Evolutionary conservation across 2,888 invertebrate species (phyloP), one percentile per base, ranked within the genome.

Genomic region (Agrenia bidenticulata): DNA sequence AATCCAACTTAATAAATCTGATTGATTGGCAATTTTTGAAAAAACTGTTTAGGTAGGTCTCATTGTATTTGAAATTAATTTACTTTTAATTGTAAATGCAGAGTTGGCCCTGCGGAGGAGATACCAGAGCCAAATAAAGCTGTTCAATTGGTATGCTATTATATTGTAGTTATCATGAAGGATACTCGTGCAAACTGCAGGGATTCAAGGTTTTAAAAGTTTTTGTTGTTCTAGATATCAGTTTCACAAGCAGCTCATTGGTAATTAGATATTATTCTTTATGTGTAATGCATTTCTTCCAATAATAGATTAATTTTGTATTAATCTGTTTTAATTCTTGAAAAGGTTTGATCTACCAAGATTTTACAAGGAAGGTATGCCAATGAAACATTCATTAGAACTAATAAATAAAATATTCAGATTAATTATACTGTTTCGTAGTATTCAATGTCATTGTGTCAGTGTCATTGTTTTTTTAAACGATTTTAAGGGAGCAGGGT

Each of bases 181-280:
- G 39, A 15, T 39, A 11, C 15, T 11, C 39, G 7, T n/a, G n/a
- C n/a, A n/a, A n/a, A n/a, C n/a, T n/a, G n/a, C n/a, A n/a, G n/a
- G n/a, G n/a, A n/a, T n/a, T n/a, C n/a, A n/a, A n/a, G n/a, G n/a
- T n/a, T n/a, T n/a, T n/a, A n/a, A n/a, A n/a, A n/a, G n/a, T 37
- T 49, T 9, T 50, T 19, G n/a, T 32, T 51, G 1, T 64, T 39
- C 2, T 41, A 68, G 68, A 61, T 69, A 27, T 65, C 81, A 1
- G 78, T 80, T 1, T 78, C 80, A 1, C 81, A 82, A 62, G 80
- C 81, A n/a, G 76, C 80, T 54, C 83, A 83, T 70, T 83, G 82
- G 82, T 69, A 51, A 4, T 17, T 19, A 24, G 4, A 32, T 55
- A 11, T 21, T 23, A 5, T 15, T 2, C 17, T 27, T 55, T 19